Base-by-base conservation (phyloP, 2,888 invertebrate species). In the Rosalia funebris region DNA sequence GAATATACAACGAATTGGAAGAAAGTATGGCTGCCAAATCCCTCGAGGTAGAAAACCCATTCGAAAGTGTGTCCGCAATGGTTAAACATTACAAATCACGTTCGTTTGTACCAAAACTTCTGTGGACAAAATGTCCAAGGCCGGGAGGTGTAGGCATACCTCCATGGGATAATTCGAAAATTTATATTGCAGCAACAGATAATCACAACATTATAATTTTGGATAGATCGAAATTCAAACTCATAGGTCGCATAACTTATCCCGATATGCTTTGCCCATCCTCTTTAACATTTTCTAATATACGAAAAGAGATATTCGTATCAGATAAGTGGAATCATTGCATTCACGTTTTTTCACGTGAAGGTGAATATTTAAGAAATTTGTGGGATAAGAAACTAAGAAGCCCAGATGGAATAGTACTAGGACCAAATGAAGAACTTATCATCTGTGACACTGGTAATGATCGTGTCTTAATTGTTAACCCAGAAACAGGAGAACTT, bases 381-480 rank as follows among this genome's bases (percentile, higher is more conserved):
- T 83, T 92, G 52, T 89, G 90, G 1, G 81, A 84, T 5, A 87
- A 88, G 1, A 85, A 85, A 77, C 85, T 93, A 71, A 83, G 87
- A 14, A 88, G 89, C 17, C 92, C 92, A 0, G 91, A 92, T 82
- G 92, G 92, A 31, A 85, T 92, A 53, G 87, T 89, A 1, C 77
- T 84, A 0, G 84, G 85, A 50, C 82, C 83, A 61, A 73, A 79
- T 10, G 85, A 86, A 31, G 63, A 67, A 19, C 83, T 92, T 11
- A 89, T 91, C 67, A 86, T 92, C 0, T 91, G 89, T 45, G 92
- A 93, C 74, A 91, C 91, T 58, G 92, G 91, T 60, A 92, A 92
- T 73, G 90, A 92, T 74, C 83, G 92, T 56, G 83, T 88, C 2
- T 84, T 88, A 78, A 79, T 87, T 10, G 72, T 89, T 1, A 82